Evolutionary conservation across 2,888 invertebrate species (phyloP).

Genomic region (Choreutis nemorana): DNA sequence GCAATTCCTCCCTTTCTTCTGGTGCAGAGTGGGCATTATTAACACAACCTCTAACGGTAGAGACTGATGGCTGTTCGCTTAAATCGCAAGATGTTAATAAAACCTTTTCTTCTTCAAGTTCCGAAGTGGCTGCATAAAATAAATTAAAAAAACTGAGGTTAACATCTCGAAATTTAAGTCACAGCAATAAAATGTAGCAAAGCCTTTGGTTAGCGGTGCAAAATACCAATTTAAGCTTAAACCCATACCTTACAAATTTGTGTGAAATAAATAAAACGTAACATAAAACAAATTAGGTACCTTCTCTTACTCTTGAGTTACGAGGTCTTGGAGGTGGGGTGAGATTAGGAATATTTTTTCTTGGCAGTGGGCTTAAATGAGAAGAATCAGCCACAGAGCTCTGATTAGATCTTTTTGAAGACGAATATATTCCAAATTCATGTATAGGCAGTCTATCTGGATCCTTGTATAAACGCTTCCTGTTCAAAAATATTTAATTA

Average conservation of each 20-base stretch:
- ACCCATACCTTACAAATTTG: no score
- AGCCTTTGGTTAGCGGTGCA: slow-evolving; percentile 10
- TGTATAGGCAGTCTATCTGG: slow-evolving; percentile 38
- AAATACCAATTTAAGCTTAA: no score
- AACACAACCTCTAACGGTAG: slow-evolving; percentile 31
- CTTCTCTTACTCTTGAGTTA: slow-evolving; percentile 34
- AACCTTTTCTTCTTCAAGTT: slow-evolving; percentile 29
- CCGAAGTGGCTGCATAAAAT: slow-evolving; percentile 18
- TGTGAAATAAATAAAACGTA: neutral
- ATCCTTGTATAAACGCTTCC: slow-evolving; percentile 39
- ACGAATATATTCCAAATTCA: slow-evolving; percentile 48
- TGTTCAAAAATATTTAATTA: no score
- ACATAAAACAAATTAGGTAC: slow-evolving; percentile 16
- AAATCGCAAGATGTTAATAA: slow-evolving; percentile 41
- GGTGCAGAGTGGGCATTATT: slow-evolving; percentile 21
- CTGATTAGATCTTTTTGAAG: no score
- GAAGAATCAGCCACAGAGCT: slow-evolving; percentile 28
- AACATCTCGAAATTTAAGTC: slow-evolving; percentile 4
- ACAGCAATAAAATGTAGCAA: slow-evolving; percentile 7
- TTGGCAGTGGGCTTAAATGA: slow-evolving; percentile 28
- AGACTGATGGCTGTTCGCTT: slow-evolving; percentile 20
- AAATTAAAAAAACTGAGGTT: no score
- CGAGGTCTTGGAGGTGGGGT: slow-evolving; percentile 23
- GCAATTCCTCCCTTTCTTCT: slow-evolving; percentile 18
- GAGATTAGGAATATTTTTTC: slow-evolving; percentile 21